These are phyloP conservation scores for Lucilia sericata DNA, from an alignment of 1,140 invertebrate species.

Conservation along the genomic window DNA sequence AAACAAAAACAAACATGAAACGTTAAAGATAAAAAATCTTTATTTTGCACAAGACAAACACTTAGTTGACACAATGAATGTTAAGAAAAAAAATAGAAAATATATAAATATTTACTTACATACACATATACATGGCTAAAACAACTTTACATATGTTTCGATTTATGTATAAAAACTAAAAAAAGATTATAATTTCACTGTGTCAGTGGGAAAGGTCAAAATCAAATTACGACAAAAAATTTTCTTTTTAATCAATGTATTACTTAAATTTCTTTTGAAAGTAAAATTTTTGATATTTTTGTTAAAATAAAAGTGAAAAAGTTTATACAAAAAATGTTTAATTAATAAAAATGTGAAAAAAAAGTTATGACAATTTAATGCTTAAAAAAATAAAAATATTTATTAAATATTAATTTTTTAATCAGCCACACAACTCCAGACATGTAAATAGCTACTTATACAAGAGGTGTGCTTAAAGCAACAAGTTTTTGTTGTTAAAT, in stretches of 20 bases:
- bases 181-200: constrained; percentile 31
- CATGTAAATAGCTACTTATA: constrained; percentile 10
- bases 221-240: not conserved
- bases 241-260: not conserved
- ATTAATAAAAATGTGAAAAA: constrained; percentile 8
- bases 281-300: not conserved
- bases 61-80: not conserved
- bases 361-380: not conserved
- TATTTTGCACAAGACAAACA: not conserved
- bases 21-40: not conserved
- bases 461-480: not conserved
- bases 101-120: not conserved
- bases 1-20: not conserved
- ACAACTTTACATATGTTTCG: too few relatives aligned
- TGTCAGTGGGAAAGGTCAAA: constrained; percentile 46
- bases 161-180: too few relatives aligned
- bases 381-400: not conserved
- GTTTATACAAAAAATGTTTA: not conserved
- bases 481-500: not conserved
- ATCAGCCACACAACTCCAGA: not conserved
- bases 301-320: not conserved
- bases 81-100: not conserved
- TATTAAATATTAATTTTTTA: not conserved
- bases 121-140: too few relatives aligned
- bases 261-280: not conserved